Base-by-base conservation (phyloP, 2,113 vertebrate genomes). In the Melozone crissalis region DNA sequence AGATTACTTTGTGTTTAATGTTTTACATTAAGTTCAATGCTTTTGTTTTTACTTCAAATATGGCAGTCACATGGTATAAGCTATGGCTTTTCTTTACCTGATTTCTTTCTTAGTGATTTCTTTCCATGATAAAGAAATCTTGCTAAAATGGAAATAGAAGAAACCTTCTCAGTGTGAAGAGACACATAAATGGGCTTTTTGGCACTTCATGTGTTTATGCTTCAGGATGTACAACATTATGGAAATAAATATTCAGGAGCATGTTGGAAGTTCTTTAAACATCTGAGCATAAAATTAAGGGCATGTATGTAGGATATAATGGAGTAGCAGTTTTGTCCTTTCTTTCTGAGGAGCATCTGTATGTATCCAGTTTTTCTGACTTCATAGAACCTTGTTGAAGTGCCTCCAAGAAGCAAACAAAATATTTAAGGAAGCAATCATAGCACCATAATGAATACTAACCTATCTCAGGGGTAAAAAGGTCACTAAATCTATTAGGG, bases 341-440 rank as follows among this genome's bases (percentile, higher is more conserved):
- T 92, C 49, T 78, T 96, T 96, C 62, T 87, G 52, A 89, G 54
- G 15, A 75, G 24, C 43, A 23, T 89, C 77, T 55, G 37, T 30
- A 71, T 52, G 93, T 78, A 66, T 58, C 73, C 66, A 84, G n/a
- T 15, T 85, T 94, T 93, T 31, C 49, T 90, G 77, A 33, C 79
- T 96, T 89, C 79, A 72, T n/a, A 87, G 87, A 86, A 91, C 15
- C 54, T 77, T 95, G 82, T 86, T 83, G 57, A 97, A 96, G 67
- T 88, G 35, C 51, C 79, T 84, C 37, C 49, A 66, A 74, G 82
- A 95, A 83, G 39, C 21, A 95, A 95, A 68, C 17, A 85, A 97
- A 96, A 96, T 93, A 96, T 96, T 95, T 94, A 96, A 84, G 69
- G 30, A 71, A 92, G 73, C 39, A 81, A 94, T 59, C 52, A 39